phyloP scores from a whole-genome alignment of 2,797 vertebrate genomes.

The Hydrophis major region DNA sequence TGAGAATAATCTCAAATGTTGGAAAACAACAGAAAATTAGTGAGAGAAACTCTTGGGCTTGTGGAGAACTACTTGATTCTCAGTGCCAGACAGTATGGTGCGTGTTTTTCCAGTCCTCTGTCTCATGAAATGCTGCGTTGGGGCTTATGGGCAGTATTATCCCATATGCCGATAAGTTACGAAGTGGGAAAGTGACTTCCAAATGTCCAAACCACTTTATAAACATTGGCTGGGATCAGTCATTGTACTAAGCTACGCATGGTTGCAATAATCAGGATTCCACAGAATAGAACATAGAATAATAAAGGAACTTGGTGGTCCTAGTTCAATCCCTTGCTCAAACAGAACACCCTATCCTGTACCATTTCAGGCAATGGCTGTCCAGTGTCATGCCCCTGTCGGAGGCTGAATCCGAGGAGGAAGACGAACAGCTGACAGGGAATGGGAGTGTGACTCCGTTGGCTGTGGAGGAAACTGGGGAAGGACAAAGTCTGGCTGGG shows the following conservation, averaged over 20 bases:
- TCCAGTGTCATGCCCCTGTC: no score
- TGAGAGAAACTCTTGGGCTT: background rate
- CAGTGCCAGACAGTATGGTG: background rate
- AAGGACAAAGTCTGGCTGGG: no score
- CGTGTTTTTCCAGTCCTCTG: background rate
- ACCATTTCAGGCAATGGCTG: no score
- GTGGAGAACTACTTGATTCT: rapidly evolving
- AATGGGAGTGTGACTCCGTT: no score
- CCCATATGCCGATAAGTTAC: background rate
- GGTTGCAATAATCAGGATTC: background rate
- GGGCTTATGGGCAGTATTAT: background rate
- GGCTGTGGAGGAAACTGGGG: no score
- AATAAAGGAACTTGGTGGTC: no score
- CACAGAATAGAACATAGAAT: background rate
- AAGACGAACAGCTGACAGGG: no score
- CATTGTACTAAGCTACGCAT: background rate
- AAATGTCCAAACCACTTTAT: background rate
- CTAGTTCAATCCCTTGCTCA: no score
- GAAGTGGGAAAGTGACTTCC: background rate
- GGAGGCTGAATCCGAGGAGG: no score
- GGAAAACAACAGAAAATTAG: background rate
- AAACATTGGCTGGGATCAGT: background rate
- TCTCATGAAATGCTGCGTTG: background rate
- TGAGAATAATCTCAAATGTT: background rate
- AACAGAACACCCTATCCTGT: no score